Base-by-base conservation (phyloP, 2,888 invertebrate species). In the Zhuqinia jingwanae region DNA sequence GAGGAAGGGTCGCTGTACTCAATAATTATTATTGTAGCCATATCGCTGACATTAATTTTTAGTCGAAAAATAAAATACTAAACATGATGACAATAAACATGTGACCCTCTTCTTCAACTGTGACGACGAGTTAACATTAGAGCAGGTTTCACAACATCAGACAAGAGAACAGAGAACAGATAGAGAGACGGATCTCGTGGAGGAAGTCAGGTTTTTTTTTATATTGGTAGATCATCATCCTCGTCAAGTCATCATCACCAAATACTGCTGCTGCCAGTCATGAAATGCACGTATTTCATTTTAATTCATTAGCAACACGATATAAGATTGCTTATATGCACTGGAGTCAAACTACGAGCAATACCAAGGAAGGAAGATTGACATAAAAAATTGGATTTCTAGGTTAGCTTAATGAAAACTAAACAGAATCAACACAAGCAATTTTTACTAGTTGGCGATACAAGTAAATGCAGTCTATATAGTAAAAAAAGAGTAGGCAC, bases 301-400 rank as follows among this genome's bases (percentile, higher is more conserved):
- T 65, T 65, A 42, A 47, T 30, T 73, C 70, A 73, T 73, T 73
- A 73, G 27, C 15, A 73, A 25, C 22, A 25, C 5, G 15, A 47
- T 11, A 36, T 36, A 36, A 36, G 36, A 36, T 36, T 36, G 36
- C 8, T 1, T 13, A 22, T 45, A 68, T 10, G 58, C 65, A 36
- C n/a, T 36, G 36, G 36, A 45, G 20, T 17, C 10, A 68, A 68
- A n/a, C 68, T 45, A 70, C 70, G 25, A 36, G 30, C 10, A 53
- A 17, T 10, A 53, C 36, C 17, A 17, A 13, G 25, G n/a, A 73
- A 25, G 25, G 17, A 75, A 53, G 50, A 75, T 75, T 75, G 73
- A 75, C 73, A 30, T 50, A 78, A 78, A 78, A 78, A 78, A 78
- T 78, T 78, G 63, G 78, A 78, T 78, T 78, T 78, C 47, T 78